Base-by-base conservation (phyloP, 1,140 invertebrate genomes). In the Drosophila murphyi region DNA sequence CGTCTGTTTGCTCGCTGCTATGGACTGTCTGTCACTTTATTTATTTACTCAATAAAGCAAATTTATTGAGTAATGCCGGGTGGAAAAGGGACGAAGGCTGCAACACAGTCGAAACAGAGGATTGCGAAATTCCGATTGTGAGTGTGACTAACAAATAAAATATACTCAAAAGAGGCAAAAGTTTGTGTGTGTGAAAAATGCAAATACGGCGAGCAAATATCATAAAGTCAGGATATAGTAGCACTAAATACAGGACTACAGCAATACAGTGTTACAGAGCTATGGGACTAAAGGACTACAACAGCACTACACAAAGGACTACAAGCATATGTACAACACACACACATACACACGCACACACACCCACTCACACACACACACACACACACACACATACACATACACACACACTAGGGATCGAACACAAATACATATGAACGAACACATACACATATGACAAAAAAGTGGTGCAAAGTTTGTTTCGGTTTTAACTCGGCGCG, bases 401-500 rank as follows among this genome's bases (percentile, higher is more conserved):
- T 6, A 52, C 8, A 57, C 63, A 54, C 10, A 62, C 47, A 80
- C 35, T 20, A 20, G 20, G 20, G 20, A 20, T 31, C 10, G 57
- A 35, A 75, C 56, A 78, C 35, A 10, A n/a, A 60, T 35, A 68
- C 56, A 72, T 45, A 68, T 41, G 32, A 20, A 50, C 45, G 7
- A 47, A 55, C 39, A 55, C 39, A 54, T n/a, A 72, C 50, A 74
- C 64, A 76, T 69, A 80, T 59, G 57, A 78, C 39, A 43, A n/a
- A 43, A 89, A 81, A 76, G 20, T 90, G 70, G 90, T 92, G 90
- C 90, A 92, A 91, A 91, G 82, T 92, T 89, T 92, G 85, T 92
- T 92, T 91, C 91, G 90, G 91, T 92, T 92, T 92, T 79, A 91
- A 91, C 75, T 92, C 86, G 88, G 88, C 92, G 91, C 91, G 90